phyloP scores from a whole-genome alignment of 2,888 invertebrate genomes.

The Chymomyza fuscimana region DNA sequence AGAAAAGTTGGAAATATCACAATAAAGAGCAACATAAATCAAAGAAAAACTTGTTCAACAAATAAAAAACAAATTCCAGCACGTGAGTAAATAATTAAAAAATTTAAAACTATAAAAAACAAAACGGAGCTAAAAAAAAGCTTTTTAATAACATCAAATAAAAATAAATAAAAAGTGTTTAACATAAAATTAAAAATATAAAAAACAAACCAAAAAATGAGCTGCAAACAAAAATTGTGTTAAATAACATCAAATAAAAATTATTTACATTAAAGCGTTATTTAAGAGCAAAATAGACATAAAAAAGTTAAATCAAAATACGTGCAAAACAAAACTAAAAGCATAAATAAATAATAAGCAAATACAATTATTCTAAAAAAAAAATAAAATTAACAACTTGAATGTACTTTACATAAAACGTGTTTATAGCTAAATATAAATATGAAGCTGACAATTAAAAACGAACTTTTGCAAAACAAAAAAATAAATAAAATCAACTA shows the following conservation, averaged over 20 bases:
- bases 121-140: not conserved
- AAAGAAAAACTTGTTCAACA: no score
- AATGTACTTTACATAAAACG: not conserved
- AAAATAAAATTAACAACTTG: not conserved
- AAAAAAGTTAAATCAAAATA: not conserved
- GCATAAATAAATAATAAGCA: not conserved
- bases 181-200: constrained; percentile 4
- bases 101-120: no score
- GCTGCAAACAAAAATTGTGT: not conserved
- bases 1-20: not conserved
- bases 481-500: not conserved
- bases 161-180: not conserved
- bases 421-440: not conserved
- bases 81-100: no score
- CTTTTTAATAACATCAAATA: not conserved
- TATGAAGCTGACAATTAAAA: no score
- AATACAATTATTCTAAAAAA: not conserved
- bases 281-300: not conserved
- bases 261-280: not conserved
- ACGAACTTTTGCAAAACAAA: no score
- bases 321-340: not conserved
- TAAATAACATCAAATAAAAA: constrained; percentile 6
- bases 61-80: no score
- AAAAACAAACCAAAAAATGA: not conserved
- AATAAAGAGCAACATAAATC: no score